A percentile compares a stretch with the other conserved stretches of the same genome.
These are phyloP conservation scores for Sisyra nigra DNA, from an alignment of 2,888 invertebrate genomes.

Conservation along the genomic window DNA sequence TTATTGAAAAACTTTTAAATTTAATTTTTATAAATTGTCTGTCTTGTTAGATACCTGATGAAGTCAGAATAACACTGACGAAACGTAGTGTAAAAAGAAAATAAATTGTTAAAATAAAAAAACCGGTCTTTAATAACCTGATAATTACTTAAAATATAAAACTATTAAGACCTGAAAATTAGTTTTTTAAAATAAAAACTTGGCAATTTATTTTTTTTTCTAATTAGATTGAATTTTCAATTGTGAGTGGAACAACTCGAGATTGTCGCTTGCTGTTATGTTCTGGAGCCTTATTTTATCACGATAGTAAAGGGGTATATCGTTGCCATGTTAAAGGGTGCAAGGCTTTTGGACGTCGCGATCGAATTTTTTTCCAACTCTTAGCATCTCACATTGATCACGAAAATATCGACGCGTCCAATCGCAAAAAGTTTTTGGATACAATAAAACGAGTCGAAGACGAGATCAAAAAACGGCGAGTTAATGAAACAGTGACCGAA, in stretches of 20 bases:
- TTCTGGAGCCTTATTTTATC: slow-evolving; percentile 3
- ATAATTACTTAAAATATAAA: no score
- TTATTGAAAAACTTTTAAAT: not conserved
- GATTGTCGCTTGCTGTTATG: slow-evolving; percentile 1
- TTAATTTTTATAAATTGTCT: not conserved
- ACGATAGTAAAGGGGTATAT: slow-evolving; percentile 5
- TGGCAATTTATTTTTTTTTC: not conserved
- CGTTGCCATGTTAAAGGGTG: slow-evolving; percentile 4
- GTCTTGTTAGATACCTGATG: no score
- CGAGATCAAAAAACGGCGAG: not conserved
- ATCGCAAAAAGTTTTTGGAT: not conserved
- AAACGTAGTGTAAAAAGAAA: no score
- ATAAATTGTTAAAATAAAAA: no score
- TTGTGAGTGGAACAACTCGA: slow-evolving; percentile 3
- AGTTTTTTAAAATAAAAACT: not conserved
- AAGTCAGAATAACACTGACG: no score
- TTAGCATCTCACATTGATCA: slow-evolving; percentile 3
- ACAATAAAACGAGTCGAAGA: slow-evolving; percentile 5
- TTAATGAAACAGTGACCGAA: no score
- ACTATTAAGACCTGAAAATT: no score
- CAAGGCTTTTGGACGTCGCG: slow-evolving; percentile 2
- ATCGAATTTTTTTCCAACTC: slow-evolving; percentile 7
- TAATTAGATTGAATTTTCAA: slow-evolving; percentile 6
- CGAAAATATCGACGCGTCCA: not conserved
- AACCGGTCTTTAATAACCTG: no score